Conservation (phyloP, 2,888 invertebrate species). For the Zaprionus obscuricornis region DNA sequence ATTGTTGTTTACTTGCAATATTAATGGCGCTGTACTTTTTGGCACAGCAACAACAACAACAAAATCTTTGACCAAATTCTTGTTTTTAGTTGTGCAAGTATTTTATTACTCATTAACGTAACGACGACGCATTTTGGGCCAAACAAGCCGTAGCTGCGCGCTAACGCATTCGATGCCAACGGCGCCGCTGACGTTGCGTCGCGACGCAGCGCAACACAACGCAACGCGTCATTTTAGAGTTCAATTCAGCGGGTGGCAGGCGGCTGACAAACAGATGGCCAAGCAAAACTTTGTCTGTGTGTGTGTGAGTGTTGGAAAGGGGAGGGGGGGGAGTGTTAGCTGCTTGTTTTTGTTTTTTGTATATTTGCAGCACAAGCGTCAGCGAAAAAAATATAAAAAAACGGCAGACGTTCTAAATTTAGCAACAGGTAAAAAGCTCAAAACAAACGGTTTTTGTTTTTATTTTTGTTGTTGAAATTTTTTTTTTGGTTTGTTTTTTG, state of each 20-base stretch:
- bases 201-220: too few species aligned
- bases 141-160: constrained; percentile 42
- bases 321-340: constrained; percentile 14
- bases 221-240: too few species aligned
- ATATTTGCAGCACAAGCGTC: constrained; percentile 64
- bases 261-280: not conserved
- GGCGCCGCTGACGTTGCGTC: constrained; percentile 50
- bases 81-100: constrained; percentile 59
- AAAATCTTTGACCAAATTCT: constrained; percentile 30
- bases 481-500: constrained; percentile 11
- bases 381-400: constrained; percentile 53
- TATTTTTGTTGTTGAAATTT: constrained; percentile 28
- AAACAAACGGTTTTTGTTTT: constrained; percentile 54
- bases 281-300: too few species aligned
- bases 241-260: constrained; percentile 21
- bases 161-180: constrained; percentile 8
- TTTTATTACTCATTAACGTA: constrained; percentile 78
- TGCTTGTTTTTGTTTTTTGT: constrained; percentile 19
- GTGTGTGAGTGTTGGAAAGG: not conserved
- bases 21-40: constrained; percentile 58
- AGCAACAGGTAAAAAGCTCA: constrained; percentile 69
- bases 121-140: constrained; percentile 75
- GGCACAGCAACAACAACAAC: constrained; percentile 43
- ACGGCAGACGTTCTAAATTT: constrained; percentile 70
- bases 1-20: constrained; percentile 33